phyloP scores from a whole-genome alignment of 1,140 invertebrate genomes.

The Macrobrachium nipponense region DNA sequence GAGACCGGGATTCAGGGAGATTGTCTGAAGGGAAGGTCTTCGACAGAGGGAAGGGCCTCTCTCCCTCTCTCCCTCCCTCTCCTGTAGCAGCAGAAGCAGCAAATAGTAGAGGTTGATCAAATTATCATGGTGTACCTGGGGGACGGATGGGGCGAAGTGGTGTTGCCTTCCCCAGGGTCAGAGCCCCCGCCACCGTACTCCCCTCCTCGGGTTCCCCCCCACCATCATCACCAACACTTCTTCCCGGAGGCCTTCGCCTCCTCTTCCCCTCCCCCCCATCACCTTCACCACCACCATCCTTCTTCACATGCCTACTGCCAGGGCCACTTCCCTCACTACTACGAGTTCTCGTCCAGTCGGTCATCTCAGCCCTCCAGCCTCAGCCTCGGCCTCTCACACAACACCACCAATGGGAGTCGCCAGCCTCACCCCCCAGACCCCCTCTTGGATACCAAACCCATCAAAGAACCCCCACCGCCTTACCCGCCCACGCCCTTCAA shows the following conservation, averaged over 20 bases:
- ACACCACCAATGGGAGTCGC: no score
- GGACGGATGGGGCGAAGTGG: constrained; percentile 38
- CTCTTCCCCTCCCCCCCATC: neutral
- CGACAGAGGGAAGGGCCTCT: no score
- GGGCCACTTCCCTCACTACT: neutral
- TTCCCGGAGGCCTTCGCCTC: constrained; percentile 14
- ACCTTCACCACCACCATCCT: constrained; percentile 24
- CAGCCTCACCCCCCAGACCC: no score
- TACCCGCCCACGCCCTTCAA: constrained; percentile 47
- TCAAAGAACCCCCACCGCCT: constrained; percentile 36
- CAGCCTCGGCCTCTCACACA: constrained; percentile 7
- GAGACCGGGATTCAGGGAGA: no score
- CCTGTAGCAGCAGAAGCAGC: no score
- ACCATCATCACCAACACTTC: constrained; percentile 25
- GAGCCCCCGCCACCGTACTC: constrained; percentile 62
- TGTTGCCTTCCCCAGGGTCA: constrained; percentile 52
- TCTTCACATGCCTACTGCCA: neutral
- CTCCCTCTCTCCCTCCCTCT: no score
- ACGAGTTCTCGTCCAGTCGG: neutral
- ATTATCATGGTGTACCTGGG: constrained; percentile 46
- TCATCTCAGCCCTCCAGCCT: constrained; percentile 33
- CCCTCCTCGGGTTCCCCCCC: constrained; percentile 39
- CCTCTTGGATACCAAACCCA: neutral
- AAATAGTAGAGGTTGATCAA: no score
- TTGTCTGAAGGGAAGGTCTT: no score